Conservation (phyloP, 2,797 vertebrate species). For the Falco concolor region DNA sequence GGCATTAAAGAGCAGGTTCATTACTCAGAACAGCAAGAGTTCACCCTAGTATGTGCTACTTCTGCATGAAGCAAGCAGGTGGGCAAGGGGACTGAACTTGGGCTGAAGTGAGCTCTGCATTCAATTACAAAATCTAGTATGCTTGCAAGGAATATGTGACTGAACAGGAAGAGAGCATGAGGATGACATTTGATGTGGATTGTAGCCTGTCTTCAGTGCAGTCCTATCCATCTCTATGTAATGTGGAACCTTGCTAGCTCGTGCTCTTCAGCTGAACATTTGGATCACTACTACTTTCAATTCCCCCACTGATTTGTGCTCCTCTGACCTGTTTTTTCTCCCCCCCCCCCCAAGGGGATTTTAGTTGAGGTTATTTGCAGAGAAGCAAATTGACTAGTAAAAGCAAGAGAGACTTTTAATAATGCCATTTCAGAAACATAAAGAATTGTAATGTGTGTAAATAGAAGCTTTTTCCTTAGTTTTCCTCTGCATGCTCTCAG, state of each 20-base stretch:
- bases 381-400: not conserved
- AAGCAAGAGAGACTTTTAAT: constrained; percentile 28
- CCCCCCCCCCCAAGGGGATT: not conserved
- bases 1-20: not conserved
- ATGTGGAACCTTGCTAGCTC: not conserved
- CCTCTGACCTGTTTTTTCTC: not conserved
- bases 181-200: not conserved
- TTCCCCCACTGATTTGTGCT: not conserved
- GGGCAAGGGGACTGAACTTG: not conserved
- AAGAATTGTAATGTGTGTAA: constrained; percentile 22
- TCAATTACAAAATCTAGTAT: not conserved
- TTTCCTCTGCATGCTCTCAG: not conserved
- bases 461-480: constrained; percentile 44
- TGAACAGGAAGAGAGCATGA: not conserved
- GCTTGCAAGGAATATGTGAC: not conserved
- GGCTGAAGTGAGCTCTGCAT: not conserved
- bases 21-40: not conserved
- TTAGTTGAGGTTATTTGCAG: not conserved
- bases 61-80: not conserved
- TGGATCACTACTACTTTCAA: not conserved
- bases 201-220: not conserved
- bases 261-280: not conserved
- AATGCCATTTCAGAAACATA: constrained; percentile 5
- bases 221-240: not conserved
- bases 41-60: not conserved